Base-by-base conservation (phyloP, 2,888 invertebrate genomes). In the Xestia rhomboidea region DNA sequence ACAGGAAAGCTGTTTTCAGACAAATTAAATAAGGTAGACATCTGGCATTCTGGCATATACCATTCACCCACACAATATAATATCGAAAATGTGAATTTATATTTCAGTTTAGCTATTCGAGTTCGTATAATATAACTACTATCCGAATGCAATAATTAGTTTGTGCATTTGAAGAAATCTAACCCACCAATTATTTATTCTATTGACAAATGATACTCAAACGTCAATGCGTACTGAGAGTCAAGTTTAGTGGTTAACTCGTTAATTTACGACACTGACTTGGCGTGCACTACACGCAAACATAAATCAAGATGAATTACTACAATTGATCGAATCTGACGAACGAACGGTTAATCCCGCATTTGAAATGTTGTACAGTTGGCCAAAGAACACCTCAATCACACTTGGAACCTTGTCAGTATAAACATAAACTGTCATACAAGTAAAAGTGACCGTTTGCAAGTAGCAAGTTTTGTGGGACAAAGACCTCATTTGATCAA, bases 241-340 rank as follows among this genome's bases (percentile, higher is more conserved):
- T 89, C 87, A 90, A 90, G 90, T 91, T 90, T 92, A 87, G 90
- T 92, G 90, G 91, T 93, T 89, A 91, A 91, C 91, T 90, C 87
- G 92, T 91, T 93, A 94, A 94, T 95, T 94, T 94, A 95, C 93
- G 94, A 95, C 91, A 92, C 90, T n/a, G n/a, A n/a, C n/a, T 92
- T 92, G 89, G 91, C 91, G 90, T 90, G 90, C 90, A 86, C 82
- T 87, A 93, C 94, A 95, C 94, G 93, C 93, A 90, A 92, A 91
- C 82, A 92, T 95, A 95, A 95, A 96, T 96, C 95, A 94, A 92
- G 93, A 95, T 94, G 95, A 96, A 94, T 94, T 95, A 95, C 93
- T 92, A 93, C 94, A 93, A 93, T 93, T n/a, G 94, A 94, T 95
- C 90, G 91, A 90, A 95, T 93, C 93, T 93, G 90, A 88, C 88